Evolutionary conservation across 2,113 vertebrate species (phyloP), one percentile per base, ranked within the genome.

Genomic region (Rhinichthys klamathensis): DNA sequence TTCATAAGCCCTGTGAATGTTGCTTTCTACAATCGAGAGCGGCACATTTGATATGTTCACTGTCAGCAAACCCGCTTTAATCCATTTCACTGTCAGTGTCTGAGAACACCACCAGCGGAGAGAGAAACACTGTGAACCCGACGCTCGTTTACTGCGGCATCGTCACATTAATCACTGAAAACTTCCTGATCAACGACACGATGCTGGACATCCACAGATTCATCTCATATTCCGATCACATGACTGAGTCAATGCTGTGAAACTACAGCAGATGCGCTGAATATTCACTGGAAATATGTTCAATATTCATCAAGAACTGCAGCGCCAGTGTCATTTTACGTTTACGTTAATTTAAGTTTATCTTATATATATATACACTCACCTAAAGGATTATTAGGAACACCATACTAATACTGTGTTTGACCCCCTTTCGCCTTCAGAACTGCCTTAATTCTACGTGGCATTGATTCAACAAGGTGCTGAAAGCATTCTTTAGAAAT

Each of bases 81-180:
- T 94, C 91, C 90, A 92, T 94, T 93, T 93, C 91, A 86, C 92
- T 93, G 93, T 95, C 93, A 93, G 91, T 44, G 88, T 90, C 87
- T 92, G 90, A 85, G 70, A 87, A 92, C 87, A 92, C 88, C 90
- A 87, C 87, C 88, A 86, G 51, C 75, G 82, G 88, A 85, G 89
- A 38, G 35, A 72, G 69, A 38, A 70, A 38, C 32, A 69, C 9
- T 16, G 16, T 2, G 63, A 61, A 7, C 27, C 13, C 3, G 4
- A 30, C 12, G 25, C 1, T 69, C 16, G 18, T 23, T 70, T 38
- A 70, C 35, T 67, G 4, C 18, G 8, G 51, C 46, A 13, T 63
- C 13, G 6, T 21, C 65, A 10, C 32, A 18, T 35, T 3, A 32
- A 63, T 63, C 25, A 30, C 23, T 4, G 58, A 16, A 16, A 16